A percentile compares a stretch with the other conserved stretches of the same genome.
These are phyloP conservation scores for Caenorhabditis afra DNA, from an alignment of 2,888 invertebrate species.

Conservation along the genomic window DNA sequence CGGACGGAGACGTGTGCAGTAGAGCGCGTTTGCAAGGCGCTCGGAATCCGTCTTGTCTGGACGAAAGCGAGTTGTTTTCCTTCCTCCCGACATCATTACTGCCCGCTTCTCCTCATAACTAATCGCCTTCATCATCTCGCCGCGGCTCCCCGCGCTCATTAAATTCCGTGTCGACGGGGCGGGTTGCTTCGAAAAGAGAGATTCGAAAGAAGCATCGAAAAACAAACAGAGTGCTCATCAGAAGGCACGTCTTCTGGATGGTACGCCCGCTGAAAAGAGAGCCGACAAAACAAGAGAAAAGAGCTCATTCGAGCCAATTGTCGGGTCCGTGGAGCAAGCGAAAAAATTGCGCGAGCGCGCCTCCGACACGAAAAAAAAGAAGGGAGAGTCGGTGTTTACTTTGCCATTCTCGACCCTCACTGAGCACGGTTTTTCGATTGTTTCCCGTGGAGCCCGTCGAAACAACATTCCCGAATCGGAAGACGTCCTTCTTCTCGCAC, in stretches of 20 bases:
- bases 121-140: too few relatives aligned
- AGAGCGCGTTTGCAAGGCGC: too few relatives aligned
- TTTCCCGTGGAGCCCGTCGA: background rate
- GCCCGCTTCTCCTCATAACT: constrained; percentile 1
- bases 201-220: too few relatives aligned
- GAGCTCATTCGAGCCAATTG: constrained; percentile 15
- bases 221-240: too few relatives aligned
- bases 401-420: constrained; percentile 19
- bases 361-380: constrained; percentile 11
- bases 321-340: background rate
- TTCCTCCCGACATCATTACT: background rate
- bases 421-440: constrained; percentile 26
- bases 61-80: background rate
- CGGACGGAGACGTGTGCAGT: too few relatives aligned
- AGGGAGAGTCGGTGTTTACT: constrained; percentile 29
- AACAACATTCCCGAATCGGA: constrained; percentile 1
- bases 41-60: too few relatives aligned
- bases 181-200: too few relatives aligned
- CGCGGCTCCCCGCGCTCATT: too few relatives aligned
- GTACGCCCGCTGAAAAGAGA: too few relatives aligned
- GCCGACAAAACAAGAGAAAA: background rate
- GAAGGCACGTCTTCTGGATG: too few relatives aligned
- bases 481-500: constrained; percentile 23
- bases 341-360: background rate
- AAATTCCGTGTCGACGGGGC: too few relatives aligned